These are phyloP conservation scores for Lasaia peninsularis DNA, from an alignment of 1,140 invertebrate species.

Conservation along the genomic window DNA sequence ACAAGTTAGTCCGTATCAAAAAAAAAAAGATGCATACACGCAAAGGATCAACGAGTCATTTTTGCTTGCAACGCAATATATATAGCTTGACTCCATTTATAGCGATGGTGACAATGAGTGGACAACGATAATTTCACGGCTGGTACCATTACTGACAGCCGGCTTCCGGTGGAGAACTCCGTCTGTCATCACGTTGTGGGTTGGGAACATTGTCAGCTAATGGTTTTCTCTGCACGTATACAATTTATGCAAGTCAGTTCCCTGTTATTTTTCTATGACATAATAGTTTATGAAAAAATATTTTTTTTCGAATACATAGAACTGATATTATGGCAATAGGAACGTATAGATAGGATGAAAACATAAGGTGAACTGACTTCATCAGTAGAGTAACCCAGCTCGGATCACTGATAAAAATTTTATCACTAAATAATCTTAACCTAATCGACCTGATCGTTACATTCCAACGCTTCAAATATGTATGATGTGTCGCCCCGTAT, in stretches of 20 bases:
- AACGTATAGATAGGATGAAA: too few relatives aligned
- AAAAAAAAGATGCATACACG: background rate
- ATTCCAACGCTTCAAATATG: too few relatives aligned
- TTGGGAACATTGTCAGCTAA: background rate
- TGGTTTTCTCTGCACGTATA: background rate
- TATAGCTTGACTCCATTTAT: background rate
- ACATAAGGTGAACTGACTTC: too few relatives aligned
- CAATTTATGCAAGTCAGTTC: background rate
- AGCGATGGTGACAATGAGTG: background rate
- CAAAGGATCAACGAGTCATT: background rate
- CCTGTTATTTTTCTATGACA: too few relatives aligned
- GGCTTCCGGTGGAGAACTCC: background rate
- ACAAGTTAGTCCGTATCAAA: background rate
- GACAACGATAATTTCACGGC: background rate
- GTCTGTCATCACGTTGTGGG: background rate
- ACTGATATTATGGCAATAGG: too few relatives aligned
- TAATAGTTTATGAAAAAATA: too few relatives aligned
- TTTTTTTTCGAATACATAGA: too few relatives aligned
- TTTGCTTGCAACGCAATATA: background rate
- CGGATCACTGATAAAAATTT: too few relatives aligned
- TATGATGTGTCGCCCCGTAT: too few relatives aligned
- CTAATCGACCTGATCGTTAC: too few relatives aligned
- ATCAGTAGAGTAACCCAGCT: too few relatives aligned
- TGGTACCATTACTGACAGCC: background rate
- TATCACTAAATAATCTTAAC: too few relatives aligned